A percentile compares a stretch with the other conserved stretches of the same genome.
These are phyloP conservation scores for Formica exsecta DNA, from an alignment of 1,140 invertebrate genomes.

Conservation along the genomic window DNA sequence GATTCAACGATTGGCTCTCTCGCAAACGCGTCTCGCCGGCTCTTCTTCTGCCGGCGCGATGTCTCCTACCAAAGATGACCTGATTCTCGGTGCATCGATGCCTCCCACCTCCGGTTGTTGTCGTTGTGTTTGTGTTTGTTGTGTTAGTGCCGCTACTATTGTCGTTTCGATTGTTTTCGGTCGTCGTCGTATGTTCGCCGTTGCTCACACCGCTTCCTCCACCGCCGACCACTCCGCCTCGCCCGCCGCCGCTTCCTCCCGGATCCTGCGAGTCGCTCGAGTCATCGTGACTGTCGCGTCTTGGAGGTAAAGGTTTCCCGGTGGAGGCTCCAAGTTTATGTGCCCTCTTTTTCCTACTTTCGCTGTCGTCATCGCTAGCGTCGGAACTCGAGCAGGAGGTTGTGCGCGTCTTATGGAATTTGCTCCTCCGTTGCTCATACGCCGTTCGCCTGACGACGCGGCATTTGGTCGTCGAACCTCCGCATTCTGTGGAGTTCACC, in stretches of 20 bases:
- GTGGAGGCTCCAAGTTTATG: constrained; percentile 89
- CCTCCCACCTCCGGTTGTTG: constrained; percentile 77
- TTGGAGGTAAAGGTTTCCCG: constrained; percentile 88
- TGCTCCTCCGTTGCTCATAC: constrained; percentile 90
- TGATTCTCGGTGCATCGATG: constrained; percentile 82
- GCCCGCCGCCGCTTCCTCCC: constrained; percentile 85
- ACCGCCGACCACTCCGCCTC: constrained; percentile 76
- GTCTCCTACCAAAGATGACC: constrained; percentile 83
- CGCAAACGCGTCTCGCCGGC: constrained; percentile 89
- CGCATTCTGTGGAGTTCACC: constrained; percentile 14
- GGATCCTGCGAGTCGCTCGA: constrained; percentile 92
- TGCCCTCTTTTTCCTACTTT: constrained; percentile 92
- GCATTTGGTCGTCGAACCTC: constrained; percentile 71
- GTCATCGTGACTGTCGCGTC: constrained; percentile 92
- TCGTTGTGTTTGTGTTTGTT: constrained; percentile 75
- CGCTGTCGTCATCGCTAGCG: constrained; percentile 96
- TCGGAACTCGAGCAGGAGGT: constrained; percentile 96
- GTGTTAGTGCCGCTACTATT: constrained; percentile 76
- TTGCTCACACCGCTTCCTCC: constrained; percentile 81
- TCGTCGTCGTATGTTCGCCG: constrained; percentile 80
- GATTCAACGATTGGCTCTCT: constrained; percentile 93
- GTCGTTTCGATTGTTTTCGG: constrained; percentile 74
- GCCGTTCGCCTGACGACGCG: constrained; percentile 81
- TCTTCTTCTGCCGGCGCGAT: constrained; percentile 88
- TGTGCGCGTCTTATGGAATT: constrained; percentile 92